Evolutionary conservation across 2,113 vertebrate species (phyloP).

Genomic region (Theropithecus gelada): DNA sequence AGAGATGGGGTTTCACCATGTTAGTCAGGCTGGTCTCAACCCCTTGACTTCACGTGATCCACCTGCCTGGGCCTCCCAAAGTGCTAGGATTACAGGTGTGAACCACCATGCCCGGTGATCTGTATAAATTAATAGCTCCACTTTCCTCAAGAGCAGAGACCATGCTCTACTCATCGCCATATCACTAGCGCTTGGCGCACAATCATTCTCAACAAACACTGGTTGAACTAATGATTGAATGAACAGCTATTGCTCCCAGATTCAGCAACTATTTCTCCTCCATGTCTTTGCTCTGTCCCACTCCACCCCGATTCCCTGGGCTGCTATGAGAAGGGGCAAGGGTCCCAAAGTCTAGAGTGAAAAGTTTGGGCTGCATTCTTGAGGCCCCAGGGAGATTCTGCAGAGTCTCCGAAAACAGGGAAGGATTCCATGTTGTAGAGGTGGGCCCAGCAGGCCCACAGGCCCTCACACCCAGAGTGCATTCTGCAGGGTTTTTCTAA

Average conservation of each 20-base stretch:
- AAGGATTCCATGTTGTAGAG: background rate
- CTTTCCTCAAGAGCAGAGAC: background rate
- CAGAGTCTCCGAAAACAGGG: conserved; percentile 28
- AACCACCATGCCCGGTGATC: too few species aligned
- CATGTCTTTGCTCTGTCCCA: background rate
- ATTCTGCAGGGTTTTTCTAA: background rate
- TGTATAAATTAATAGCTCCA: too few species aligned
- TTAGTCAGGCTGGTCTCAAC: too few species aligned
- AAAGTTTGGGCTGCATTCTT: background rate
- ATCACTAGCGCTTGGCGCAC: background rate
- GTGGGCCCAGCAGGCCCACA: background rate
- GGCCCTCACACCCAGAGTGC: background rate
- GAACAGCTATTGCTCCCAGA: background rate
- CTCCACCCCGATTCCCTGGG: background rate
- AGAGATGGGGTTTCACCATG: too few species aligned
- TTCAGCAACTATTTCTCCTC: background rate
- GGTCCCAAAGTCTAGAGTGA: background rate
- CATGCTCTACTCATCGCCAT: background rate
- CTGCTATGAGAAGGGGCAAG: background rate
- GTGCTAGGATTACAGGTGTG: too few species aligned
- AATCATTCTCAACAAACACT: background rate
- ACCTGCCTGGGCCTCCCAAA: too few species aligned
- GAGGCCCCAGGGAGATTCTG: background rate
- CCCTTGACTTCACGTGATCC: too few species aligned
- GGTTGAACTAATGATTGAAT: background rate